Evolutionary conservation across 2,888 invertebrate genomes (phyloP), one percentile per base, ranked within the genome.

Genomic region (Actias luna): DNA sequence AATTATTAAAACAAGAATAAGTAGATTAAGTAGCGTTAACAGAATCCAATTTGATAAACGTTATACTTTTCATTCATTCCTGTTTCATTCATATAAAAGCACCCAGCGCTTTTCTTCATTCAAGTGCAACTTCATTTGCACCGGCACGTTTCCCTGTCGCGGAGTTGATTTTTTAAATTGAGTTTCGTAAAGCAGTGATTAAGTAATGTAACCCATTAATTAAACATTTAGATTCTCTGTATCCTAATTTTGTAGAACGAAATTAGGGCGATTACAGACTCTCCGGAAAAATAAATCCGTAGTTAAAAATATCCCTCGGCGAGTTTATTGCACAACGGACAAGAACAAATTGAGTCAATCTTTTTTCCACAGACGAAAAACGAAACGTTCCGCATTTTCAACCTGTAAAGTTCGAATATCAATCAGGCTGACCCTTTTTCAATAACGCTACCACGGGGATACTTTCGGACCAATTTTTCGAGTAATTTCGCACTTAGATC

Each of bases 291-390:
- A 89, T 88, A 89, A 90, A 89, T 87, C 82, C 79, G 83, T 80
- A 85, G 83, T 88, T 88, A 87, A 89, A 89, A 90, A 87, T 82
- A 84, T 79, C 82, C 83, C 82, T 79, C 83, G 82, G 79, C 67
- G 82, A 88, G 88, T 90, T 89, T 89, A 90, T 88, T 89, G 87
- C 86, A 82, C 82, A 82, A 82, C 88, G 84, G 92, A 92, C 92
- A 90, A 85, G 87, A 87, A 91, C 87, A 92, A 92, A 92, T 92
- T 83, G 89, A 89, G 90, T 88, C 91, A 87, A 89, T 91, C 87
- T 90, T 90, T 90, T 88, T 84, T 79, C 82, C 76, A 78, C 82
- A 83, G 84, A 85, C 84, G 86, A 86, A 89, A 88, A 86, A 81
- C 85, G 86, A 85, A 87, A 88, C 86, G 84, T 80, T 84, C 77